phyloP scores from a whole-genome alignment of 64 coral and sea anemone genomes.

The Stylophora pistillata region DNA sequence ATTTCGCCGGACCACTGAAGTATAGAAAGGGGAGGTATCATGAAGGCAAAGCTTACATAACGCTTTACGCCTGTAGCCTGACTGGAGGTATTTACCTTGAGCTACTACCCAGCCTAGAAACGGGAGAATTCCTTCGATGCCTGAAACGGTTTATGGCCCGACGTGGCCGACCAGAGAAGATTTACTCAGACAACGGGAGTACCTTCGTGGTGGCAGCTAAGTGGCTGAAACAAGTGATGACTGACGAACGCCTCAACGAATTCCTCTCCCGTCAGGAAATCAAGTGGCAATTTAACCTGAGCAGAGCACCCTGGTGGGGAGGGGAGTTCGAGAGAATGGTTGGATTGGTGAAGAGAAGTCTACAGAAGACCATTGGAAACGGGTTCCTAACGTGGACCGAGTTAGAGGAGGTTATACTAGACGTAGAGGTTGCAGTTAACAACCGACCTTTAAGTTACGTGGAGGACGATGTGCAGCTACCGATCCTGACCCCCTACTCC shows the following conservation, averaged over 20 bases:
- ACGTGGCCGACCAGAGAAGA: not conserved
- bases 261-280: not conserved
- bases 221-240: not conserved
- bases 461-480: no score
- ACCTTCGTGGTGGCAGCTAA: slow-evolving; percentile 17
- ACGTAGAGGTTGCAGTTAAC: slow-evolving; percentile 26
- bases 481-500: no score
- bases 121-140: slow-evolving; percentile 57
- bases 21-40: not conserved
- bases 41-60: slow-evolving; percentile 40
- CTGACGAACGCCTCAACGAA: slow-evolving; percentile 23
- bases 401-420: slow-evolving; percentile 3
- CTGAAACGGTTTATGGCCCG: not conserved
- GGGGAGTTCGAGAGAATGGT: slow-evolving; percentile 7
- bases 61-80: slow-evolving; percentile 57
- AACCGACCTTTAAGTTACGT: no score
- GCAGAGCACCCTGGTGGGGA: slow-evolving; percentile 36
- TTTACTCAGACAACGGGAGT: slow-evolving; percentile 21
- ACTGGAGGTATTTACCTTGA: slow-evolving; percentile 45
- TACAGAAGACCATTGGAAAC: not conserved
- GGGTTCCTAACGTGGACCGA: not conserved
- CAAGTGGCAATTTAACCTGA: slow-evolving; percentile 28
- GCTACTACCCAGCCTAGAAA: slow-evolving; percentile 36
- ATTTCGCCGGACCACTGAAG: not conserved
- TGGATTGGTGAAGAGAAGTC: slow-evolving; percentile 18